Conservation (phyloP, 1,140 invertebrate species). For the Apis dorsata region DNA sequence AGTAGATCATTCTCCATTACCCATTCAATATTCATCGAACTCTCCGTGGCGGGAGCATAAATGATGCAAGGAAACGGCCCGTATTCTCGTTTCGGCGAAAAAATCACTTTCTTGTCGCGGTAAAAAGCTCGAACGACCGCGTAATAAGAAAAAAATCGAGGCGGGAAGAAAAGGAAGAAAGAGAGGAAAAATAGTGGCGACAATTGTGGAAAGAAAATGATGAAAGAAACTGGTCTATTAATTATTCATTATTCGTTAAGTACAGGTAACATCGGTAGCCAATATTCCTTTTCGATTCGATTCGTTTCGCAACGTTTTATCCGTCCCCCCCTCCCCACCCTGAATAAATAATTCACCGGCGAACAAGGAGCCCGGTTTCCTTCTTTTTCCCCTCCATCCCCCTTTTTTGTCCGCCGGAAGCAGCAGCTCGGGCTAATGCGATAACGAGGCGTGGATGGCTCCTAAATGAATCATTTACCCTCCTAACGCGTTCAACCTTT, state of each 20-base stretch:
- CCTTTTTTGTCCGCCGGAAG: background rate
- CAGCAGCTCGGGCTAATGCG: background rate
- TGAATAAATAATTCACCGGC: slow-evolving; percentile 36
- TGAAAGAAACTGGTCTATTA: slow-evolving; percentile 33
- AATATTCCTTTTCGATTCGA: slow-evolving; percentile 39
- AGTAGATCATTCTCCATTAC: background rate
- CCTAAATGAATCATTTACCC: slow-evolving; percentile 24
- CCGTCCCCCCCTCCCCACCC: too few relatives aligned
- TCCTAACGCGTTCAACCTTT: background rate
- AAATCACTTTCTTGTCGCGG: slow-evolving; percentile 21
- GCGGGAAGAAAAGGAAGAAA: too few relatives aligned
- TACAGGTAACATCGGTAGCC: slow-evolving; percentile 31
- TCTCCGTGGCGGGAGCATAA: background rate
- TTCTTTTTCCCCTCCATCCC: background rate
- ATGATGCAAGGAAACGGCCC: background rate
- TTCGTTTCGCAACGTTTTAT: slow-evolving; percentile 27
- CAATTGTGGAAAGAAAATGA: background rate
- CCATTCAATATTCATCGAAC: slow-evolving; percentile 25
- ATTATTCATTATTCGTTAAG: slow-evolving; percentile 52
- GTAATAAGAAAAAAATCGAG: background rate
- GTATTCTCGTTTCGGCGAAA: background rate
- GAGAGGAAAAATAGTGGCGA: background rate
- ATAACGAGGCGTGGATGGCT: slow-evolving; percentile 10
- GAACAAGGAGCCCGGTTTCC: background rate
- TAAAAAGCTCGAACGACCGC: background rate